Base-by-base conservation (phyloP, 2,888 invertebrate genomes). In the Xylophagus ater region DNA sequence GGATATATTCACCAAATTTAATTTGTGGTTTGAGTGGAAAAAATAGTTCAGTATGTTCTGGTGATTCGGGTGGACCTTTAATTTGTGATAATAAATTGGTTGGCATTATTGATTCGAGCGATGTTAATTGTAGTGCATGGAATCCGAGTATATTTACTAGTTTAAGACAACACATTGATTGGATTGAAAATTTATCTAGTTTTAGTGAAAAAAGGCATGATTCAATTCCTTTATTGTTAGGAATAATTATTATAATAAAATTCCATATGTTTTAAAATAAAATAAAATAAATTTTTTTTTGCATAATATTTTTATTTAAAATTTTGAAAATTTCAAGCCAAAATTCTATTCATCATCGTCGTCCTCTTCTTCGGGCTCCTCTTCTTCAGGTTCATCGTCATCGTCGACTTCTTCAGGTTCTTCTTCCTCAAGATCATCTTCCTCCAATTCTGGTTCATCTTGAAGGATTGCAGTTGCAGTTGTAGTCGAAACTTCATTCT, bases 51-150 rank as follows among this genome's bases (percentile, higher is more conserved):
- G 40, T 40, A 4, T 43, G 43, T 9, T 20, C 34, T 15, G 43
- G 43, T 8, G 43, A 43, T 23, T 43, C 43, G 6, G 43, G 43
- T 12, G 43, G 43, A 12, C 43, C 43, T 7, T 34, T 43, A 10
- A 28, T 43, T 20, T 43, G 43, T 23, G 31, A 43, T 12, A 33
- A 34, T 21, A 18, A 34, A 29, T 24, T 42, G 7, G 29, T 21
- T 13, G 43, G 40, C 13, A 40, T 43, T 8, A 37, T 34, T 10
- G 43, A 43, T 26, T 43, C 43, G 7, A 43, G 43, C 32, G 33
- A 33, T 3, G 13, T 37, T n/a, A 40, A 40, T 20, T 43, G 43
- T n/a, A 37, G 30, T n/a, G 12, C 20, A 9, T 15, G 19, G 2
- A 31, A 15, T 7, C 43, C 43, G 4, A 43, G 34, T 18, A 20